phyloP scores from a whole-genome alignment of 2,113 vertebrate species.

The Clinocottus analis region DNA sequence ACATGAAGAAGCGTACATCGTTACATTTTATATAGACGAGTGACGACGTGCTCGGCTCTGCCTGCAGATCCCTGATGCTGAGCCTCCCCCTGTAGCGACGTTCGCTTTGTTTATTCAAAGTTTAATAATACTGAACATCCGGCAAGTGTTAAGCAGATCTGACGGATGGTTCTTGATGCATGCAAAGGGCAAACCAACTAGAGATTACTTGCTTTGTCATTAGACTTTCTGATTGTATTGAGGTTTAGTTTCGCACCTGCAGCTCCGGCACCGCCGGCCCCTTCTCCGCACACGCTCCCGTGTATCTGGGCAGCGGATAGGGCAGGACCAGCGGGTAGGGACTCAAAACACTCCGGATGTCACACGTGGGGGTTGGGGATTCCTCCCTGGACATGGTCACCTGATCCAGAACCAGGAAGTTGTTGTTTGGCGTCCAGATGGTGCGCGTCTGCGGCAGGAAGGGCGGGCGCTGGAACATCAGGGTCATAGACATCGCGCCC shows the following conservation, averaged over 20 bases:
- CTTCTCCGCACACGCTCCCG: conserved; percentile 91
- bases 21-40: background rate
- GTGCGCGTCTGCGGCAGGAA: conserved; percentile 93
- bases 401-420: conserved; percentile 94
- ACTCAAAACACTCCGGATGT: conserved; percentile 89
- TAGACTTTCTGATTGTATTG: background rate
- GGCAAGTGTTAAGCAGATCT: background rate
- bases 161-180: background rate
- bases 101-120: background rate
- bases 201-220: background rate
- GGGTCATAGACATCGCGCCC: conserved; percentile 92
- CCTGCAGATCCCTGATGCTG: too few relatives aligned
- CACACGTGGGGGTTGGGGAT: conserved; percentile 84
- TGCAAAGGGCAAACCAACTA: background rate
- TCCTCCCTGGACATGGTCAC: conserved; percentile 91
- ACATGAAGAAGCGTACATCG: background rate
- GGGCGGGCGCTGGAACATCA: conserved; percentile 96
- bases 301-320: conserved; percentile 93
- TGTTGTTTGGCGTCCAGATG: conserved; percentile 97
- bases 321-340: conserved; percentile 95
- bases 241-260: conserved; percentile 85
- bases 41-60: background rate
- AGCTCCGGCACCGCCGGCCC: conserved; percentile 93
- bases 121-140: background rate
- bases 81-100: too few relatives aligned